Evolutionary conservation across 2,113 vertebrate species (phyloP), one percentile per base, ranked within the genome.

Genomic region (Cebidichthys violaceus): DNA sequence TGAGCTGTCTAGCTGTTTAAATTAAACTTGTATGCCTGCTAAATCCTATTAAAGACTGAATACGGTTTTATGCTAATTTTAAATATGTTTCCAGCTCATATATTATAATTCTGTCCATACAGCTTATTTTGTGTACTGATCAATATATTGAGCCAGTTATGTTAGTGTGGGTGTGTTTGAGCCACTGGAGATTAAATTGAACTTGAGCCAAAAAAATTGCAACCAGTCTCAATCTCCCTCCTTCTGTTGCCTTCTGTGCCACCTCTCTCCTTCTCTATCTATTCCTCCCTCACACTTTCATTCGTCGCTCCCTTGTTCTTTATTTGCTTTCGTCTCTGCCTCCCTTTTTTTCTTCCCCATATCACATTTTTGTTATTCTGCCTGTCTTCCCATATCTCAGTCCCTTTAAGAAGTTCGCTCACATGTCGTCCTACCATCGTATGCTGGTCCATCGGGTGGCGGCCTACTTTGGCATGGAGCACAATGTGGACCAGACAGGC

Each of bases 401-500:
- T 86, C 94, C 97, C 84, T 99, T 97, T 93, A 99, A 97, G 95
- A 98, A 97, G 95, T 98, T 99, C 90, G 97, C 97, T 86, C 97
- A 98, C 94, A 99, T 99, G 97, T 99, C 97, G 0, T 98, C 97
- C 0, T 99, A 98, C 89, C 98, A 99, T 93, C 97, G 97, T 74
- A 99, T 99, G 98, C 94, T 99, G 75, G 97, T 99, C 74, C 98
- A 99, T 88, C 95, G 97, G 77, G 97, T 98, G 88, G 97, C 97
- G 10, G 98, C 97, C 83, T 99, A 98, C 94, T 99, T 99, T 83
- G 98, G 97, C 70, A 96, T 99, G 96, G 98, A 99, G 92, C 97
- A 99, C 90, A 99, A 98, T 31, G 97, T 99, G 86, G 97, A 99
- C 94, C 98, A 99, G 89, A 98, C 97, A 62, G 97, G 98, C 75